Base-by-base conservation (phyloP, 2,797 vertebrate species). In the Pseudochromis fuscus region DNA sequence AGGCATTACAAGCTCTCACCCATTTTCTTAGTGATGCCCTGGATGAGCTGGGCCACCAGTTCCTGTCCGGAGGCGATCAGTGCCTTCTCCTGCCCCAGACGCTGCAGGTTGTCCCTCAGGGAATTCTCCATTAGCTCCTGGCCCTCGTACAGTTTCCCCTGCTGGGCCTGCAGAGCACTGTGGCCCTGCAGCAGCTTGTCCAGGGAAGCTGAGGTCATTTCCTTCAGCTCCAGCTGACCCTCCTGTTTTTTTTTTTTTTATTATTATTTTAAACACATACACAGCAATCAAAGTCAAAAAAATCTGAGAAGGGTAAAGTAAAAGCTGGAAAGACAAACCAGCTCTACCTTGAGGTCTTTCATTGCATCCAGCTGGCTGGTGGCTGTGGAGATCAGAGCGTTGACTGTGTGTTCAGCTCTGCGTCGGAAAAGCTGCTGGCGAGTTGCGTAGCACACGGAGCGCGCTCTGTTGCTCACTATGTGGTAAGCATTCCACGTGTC, bases 401-500 rank as follows among this genome's bases (percentile, higher is more conserved):
- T 96, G 57, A 96, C 95, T 0, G 95, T 95, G n/a, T 91, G 78
- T 69, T 96, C 95, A 0, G 95, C 93, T 55, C 88, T 71, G 44
- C 87, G 93, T 0, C 94, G 86, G 72, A 96, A 96, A 23, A 95
- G 94, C 84, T 93, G 93, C 91, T 96, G 95, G 27, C 95, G 94
- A 0, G 92, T 91, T 4, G 94, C 83, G 0, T 96, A 96, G 81
- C 95, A 96, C 37, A 96, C 95, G 0, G 95, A 91, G 11, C 94
- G 94, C 0, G 94, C 95, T 37, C 95, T 78, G 89, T 96, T 96
- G 83, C 95, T 95, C 57, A 96, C 93, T 0, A 96, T 95, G 81
- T 95, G 95, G 81, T 96, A 96, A 0, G 95, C 95, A 0, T 94
- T 96, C 95, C 95, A 95, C 0, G 95, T 96, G 86, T 95, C 94